These are phyloP conservation scores for Aphidius colemani DNA, from an alignment of 2,888 invertebrate species.

Conservation along the genomic window DNA sequence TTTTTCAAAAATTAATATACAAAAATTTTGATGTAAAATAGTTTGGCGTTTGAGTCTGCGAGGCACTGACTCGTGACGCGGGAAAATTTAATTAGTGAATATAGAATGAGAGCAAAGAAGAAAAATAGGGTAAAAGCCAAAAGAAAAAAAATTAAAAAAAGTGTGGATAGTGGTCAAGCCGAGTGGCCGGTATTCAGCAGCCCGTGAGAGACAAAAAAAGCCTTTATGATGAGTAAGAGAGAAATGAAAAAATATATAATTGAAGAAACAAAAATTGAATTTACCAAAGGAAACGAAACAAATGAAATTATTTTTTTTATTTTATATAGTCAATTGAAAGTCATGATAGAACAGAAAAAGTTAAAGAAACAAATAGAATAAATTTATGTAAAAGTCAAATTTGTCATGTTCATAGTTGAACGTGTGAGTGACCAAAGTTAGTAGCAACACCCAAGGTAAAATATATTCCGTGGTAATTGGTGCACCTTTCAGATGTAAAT, in stretches of 20 bases:
- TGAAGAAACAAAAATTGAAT: too few relatives aligned
- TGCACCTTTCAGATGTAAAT: slow-evolving; percentile 56
- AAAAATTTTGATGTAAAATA: too few relatives aligned
- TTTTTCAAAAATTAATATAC: too few relatives aligned
- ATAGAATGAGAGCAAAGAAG: slow-evolving; percentile 1
- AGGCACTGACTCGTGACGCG: slow-evolving; percentile 3
- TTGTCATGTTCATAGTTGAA: slow-evolving; percentile 6
- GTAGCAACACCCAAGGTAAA: slow-evolving; percentile 46
- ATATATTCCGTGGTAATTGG: slow-evolving; percentile 50
- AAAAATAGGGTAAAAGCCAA: not conserved
- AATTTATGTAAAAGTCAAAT: slow-evolving; percentile 16
- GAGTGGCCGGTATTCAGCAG: slow-evolving; percentile 4
- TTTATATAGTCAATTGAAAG: too few relatives aligned
- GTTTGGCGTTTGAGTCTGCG: too few relatives aligned
- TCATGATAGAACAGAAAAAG: not conserved
- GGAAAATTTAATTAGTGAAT: slow-evolving; percentile 25
- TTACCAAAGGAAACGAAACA: slow-evolving; percentile 1
- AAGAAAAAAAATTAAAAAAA: slow-evolving; percentile 1
- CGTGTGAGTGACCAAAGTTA: slow-evolving; percentile 12
- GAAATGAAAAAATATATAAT: not conserved
- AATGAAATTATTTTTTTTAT: not conserved
- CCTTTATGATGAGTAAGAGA: slow-evolving; percentile 14
- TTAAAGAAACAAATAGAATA: slow-evolving; percentile 1
- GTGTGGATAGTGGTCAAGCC: slow-evolving; percentile 1
- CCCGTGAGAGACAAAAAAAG: slow-evolving; percentile 11